Base-by-base conservation (phyloP, 2,797 vertebrate species). In the Nyctalus aviator region DNA sequence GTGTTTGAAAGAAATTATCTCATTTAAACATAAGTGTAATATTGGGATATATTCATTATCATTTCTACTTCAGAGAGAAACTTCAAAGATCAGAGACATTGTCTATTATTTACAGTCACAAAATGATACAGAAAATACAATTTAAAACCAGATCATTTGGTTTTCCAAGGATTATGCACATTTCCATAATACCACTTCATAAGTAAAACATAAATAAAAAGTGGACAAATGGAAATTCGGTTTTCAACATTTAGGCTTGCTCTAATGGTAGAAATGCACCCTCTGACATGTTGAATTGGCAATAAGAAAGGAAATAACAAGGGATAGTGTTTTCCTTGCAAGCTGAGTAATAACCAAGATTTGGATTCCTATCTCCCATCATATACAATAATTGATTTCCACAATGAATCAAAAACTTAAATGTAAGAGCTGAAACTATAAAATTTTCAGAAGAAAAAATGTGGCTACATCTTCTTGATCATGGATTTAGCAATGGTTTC, bases 1-100 rank as follows among this genome's bases (percentile, higher is more conserved):
- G 7, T 75, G 15, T 59, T 94, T 78, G 53, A 55, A 30, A 87
- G 12, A 84, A 53, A 87, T 44, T 21, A 64, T 64, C 11, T 84
- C 37, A 83, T 78, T 84, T 78, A 71, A 57, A 73, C 55, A 32
- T 88, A 20, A 82, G 18, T 72, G 14, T 0, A 71, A 8, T 25
- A 12, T 2, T 71, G 18, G 44, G 20, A 78, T 64, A 35, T 69
- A 50, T 53, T 89, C 30, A 20, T 41, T 55, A 18, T 55, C 55
- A 64, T 75, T 83, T 89, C 25, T n/a, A 25, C 27, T 79, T 75
- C 91, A 48, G n/a, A 84, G 12, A 64, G 5, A 82, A 85, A 91
- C 25, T 14, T 68, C 41, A 82, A 69, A 93, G 13, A 25, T 77
- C 8, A 50, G 13, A 82, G 8, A 88, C 77, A 78, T 69, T 75